Conservation (phyloP, 1,140 invertebrate genomes). For the Trachymyrmex septentrionalis region DNA sequence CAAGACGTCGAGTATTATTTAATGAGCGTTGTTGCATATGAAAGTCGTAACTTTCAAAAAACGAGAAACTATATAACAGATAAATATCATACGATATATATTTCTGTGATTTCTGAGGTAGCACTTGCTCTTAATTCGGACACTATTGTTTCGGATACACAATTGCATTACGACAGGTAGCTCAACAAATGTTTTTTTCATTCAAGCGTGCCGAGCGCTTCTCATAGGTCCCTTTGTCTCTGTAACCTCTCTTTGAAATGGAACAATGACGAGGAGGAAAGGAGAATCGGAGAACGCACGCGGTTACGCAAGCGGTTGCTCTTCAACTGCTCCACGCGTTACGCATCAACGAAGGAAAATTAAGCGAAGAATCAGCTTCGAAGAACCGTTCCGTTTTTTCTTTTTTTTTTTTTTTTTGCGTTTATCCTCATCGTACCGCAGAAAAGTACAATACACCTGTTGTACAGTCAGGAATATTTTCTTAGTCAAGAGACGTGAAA, state of each 20-base stretch:
- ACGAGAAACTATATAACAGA: background rate
- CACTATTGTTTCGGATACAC: background rate
- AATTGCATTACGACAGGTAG: background rate
- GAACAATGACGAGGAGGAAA: conserved; percentile 20
- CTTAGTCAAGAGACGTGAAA: conserved; percentile 5
- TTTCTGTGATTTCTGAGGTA: background rate
- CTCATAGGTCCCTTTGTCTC: conserved; percentile 34
- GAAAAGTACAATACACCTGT: conserved; percentile 12
- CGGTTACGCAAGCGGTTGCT: conserved; percentile 46
- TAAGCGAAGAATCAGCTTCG: conserved; percentile 35
- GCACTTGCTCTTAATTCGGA: background rate
- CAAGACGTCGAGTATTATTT: background rate
- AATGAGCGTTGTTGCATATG: conserved; percentile 11
- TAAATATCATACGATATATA: conserved; percentile 8
- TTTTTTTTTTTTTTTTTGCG: conserved; percentile 52
- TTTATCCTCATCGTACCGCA: conserved; percentile 11
- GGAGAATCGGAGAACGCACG: conserved; percentile 16
- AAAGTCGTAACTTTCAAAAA: background rate
- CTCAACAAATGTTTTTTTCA: conserved; percentile 28
- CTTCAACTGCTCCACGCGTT: conserved; percentile 20
- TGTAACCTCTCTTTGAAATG: conserved; percentile 32
- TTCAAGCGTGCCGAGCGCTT: conserved; percentile 18
- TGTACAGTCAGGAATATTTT: conserved; percentile 24
- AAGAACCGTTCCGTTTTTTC: conserved; percentile 51
- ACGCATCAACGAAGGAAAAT: conserved; percentile 47